These are phyloP conservation scores for Platanista minor DNA, from an alignment of 2,113 vertebrate species.

Conservation along the genomic window DNA sequence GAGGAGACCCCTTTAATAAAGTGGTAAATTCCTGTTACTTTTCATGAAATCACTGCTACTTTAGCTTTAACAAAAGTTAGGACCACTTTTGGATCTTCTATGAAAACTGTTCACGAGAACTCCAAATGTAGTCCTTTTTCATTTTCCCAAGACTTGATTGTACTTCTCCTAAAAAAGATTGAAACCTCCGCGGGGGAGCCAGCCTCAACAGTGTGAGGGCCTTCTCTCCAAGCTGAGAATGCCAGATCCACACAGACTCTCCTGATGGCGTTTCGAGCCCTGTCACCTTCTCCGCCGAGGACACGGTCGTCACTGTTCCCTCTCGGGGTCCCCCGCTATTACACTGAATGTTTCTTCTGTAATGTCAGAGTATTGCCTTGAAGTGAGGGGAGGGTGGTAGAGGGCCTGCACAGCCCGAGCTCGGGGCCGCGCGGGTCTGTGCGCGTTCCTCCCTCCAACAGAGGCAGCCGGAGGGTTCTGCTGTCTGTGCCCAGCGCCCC, in stretches of 20 bases:
- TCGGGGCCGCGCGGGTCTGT: not conserved
- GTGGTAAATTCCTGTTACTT: not conserved
- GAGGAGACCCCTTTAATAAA: not conserved
- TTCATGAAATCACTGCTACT: not conserved
- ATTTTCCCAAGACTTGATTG: not conserved
- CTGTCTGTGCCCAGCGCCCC: not conserved
- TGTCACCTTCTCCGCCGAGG: accelerated
- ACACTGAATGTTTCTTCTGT: not conserved
- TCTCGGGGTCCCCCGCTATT: accelerated
- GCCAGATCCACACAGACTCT: not conserved
- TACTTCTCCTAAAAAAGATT: not conserved
- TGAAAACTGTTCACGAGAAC: not conserved
- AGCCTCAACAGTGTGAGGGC: not conserved
- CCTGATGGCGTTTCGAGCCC: not conserved
- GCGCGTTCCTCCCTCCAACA: accelerated
- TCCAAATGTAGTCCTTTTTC: not conserved
- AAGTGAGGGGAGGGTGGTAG: not conserved
- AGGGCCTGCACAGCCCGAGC: not conserved
- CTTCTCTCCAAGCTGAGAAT: not conserved
- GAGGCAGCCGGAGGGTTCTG: not conserved
- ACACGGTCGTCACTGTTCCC: not conserved
- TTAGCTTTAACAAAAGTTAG: not conserved
- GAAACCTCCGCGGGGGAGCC: not conserved
- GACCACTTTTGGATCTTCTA: not conserved
- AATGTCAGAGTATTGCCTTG: not conserved